These are phyloP conservation scores for Hyperopisus bebe DNA, from an alignment of 2,113 vertebrate species.

Conservation along the genomic window DNA sequence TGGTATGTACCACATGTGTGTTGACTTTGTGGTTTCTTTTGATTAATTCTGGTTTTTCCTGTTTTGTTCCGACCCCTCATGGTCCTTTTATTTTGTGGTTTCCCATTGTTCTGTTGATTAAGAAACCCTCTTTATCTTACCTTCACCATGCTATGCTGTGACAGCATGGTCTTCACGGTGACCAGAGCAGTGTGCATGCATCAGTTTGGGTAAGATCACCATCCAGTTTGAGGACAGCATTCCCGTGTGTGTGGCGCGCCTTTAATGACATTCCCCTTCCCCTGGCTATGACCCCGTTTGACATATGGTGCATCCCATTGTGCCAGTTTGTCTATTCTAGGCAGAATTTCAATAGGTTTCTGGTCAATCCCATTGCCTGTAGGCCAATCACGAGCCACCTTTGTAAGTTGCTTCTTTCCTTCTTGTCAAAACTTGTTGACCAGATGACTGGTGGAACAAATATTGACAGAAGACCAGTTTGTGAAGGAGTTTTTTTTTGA, in stretches of 20 bases:
- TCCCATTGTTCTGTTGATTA: not conserved
- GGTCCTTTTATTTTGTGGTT: not conserved
- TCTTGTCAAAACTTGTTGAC: not conserved
- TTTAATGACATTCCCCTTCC: not conserved
- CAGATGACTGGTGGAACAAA: not conserved
- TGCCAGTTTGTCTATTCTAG: not conserved
- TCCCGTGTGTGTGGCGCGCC: not conserved
- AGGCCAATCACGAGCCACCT: not conserved
- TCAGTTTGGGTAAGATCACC: not conserved
- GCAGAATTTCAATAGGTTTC: not conserved
- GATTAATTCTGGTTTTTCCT: not conserved
- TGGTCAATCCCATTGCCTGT: not conserved
- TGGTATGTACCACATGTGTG: not conserved
- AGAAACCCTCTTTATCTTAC: not conserved
- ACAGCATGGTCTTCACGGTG: not conserved
- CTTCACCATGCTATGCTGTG: not conserved
- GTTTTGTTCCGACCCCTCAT: not conserved
- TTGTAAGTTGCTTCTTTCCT: not conserved
- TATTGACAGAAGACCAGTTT: constrained; percentile 8
- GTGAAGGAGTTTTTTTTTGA: not conserved
- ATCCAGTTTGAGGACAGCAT: not conserved
- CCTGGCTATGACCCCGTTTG: not conserved
- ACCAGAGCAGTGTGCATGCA: not conserved
- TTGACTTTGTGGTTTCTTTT: not conserved
- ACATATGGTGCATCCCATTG: not conserved